These are phyloP conservation scores for Nettapus auritus DNA, from an alignment of 2,113 vertebrate genomes.

Conservation along the genomic window DNA sequence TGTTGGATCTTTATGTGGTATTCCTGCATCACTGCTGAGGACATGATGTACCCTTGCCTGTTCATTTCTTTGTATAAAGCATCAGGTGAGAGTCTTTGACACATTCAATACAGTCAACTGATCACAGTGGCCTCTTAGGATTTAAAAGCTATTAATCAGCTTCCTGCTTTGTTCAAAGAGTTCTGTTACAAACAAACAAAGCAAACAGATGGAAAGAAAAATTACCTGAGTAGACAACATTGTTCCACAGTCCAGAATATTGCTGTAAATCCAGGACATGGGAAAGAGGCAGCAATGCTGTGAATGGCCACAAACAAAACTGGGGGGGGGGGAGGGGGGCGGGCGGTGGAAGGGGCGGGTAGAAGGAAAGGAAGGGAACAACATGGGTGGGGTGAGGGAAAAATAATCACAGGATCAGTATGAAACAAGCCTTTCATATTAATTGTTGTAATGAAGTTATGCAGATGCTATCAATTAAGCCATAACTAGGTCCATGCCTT, in stretches of 20 bases:
- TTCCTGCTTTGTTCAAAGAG: neutral
- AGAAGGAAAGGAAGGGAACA: neutral
- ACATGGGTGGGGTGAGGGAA: neutral
- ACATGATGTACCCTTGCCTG: accelerated
- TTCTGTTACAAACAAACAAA: neutral
- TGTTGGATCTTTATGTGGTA: neutral
- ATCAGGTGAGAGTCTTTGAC: neutral
- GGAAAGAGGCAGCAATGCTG: neutral
- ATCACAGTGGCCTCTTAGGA: neutral
- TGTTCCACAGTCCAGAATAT: neutral
- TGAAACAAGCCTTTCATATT: neutral
- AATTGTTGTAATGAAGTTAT: neutral
- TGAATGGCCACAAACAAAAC: neutral
- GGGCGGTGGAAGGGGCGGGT: no score
- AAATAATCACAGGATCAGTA: neutral
- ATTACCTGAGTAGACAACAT: neutral
- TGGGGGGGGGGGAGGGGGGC: no score
- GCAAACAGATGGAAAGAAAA: neutral
- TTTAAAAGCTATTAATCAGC: neutral
- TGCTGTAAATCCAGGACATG: neutral
- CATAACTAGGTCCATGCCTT: neutral
- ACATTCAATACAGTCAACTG: neutral
- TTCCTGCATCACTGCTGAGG: neutral
- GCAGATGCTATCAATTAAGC: neutral
- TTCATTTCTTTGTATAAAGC: neutral